These are phyloP conservation scores for Betta splendens DNA, from an alignment of 2,797 vertebrate species.

Conservation along the genomic window DNA sequence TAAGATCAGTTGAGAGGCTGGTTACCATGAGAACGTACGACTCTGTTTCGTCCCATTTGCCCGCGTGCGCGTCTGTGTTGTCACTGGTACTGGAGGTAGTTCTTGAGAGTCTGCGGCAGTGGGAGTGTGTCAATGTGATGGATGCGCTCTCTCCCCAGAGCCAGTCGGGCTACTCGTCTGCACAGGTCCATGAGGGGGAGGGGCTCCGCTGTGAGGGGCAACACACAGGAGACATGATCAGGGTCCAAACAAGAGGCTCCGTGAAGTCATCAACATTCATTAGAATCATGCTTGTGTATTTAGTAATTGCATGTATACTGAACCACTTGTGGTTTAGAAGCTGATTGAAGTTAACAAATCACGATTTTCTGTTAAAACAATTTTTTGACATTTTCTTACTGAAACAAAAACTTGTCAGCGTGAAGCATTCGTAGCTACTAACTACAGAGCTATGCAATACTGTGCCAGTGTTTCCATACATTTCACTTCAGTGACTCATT, in stretches of 20 bases:
- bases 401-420: no score
- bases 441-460: neutral
- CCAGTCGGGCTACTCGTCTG: constrained; percentile 91
- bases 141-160: constrained; percentile 92
- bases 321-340: no score
- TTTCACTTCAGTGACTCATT: neutral
- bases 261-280: no score
- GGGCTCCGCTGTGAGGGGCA: constrained; percentile 87
- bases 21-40: constrained; percentile 13
- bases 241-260: neutral
- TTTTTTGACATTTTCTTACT: no score
- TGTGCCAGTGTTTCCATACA: neutral
- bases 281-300: no score
- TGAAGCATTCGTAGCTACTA: no score
- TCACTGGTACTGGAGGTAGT: constrained; percentile 98
- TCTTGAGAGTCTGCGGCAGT: constrained; percentile 95
- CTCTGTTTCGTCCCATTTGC: constrained; percentile 5
- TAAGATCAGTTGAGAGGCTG: constrained; percentile 32
- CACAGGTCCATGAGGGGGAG: constrained; percentile 97
- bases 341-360: no score
- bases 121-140: constrained; percentile 92
- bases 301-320: no score
- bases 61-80: neutral
- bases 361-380: no score
- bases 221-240: constrained; percentile 23